Conservation (phyloP, 2,797 vertebrate genomes). For the Denticeps clupeoides region DNA sequence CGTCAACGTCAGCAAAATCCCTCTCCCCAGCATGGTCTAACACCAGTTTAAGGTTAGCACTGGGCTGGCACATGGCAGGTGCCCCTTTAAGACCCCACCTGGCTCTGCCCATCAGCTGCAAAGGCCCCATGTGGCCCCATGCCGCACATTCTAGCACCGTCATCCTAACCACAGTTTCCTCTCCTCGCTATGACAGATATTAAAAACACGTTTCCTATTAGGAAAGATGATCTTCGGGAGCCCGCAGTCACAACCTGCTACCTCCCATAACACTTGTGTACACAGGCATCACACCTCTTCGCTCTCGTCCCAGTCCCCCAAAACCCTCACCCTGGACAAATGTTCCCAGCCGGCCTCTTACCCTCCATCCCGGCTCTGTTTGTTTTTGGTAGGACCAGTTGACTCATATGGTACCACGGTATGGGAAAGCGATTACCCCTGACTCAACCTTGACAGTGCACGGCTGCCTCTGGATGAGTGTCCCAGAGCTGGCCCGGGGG, state of each 20-base stretch:
- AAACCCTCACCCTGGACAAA: not conserved
- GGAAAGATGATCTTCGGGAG: constrained; percentile 28
- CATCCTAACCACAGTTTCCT: constrained; percentile 37
- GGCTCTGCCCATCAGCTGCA: constrained; percentile 22
- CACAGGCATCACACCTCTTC: not conserved
- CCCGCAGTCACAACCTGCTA: constrained; percentile 19
- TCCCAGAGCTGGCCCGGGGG: constrained; percentile 12
- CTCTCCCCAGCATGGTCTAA: too few species aligned
- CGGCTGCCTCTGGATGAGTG: constrained; percentile 23
- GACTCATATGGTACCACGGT: constrained; percentile 14
- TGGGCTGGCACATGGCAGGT: constrained; percentile 32
- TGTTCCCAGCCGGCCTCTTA: constrained; percentile 1
- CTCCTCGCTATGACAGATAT: constrained; percentile 35
- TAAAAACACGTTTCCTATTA: constrained; percentile 32
- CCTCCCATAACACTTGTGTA: not conserved
- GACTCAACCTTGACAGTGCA: constrained; percentile 24
- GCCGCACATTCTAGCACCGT: constrained; percentile 30
- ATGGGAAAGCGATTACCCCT: constrained; percentile 24
- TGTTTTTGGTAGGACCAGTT: constrained; percentile 20
- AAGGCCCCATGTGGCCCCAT: constrained; percentile 22
- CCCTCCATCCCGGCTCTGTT: constrained; percentile 21
- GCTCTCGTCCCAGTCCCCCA: not conserved
- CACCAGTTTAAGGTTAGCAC: constrained; percentile 18
- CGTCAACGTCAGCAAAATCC: too few species aligned
- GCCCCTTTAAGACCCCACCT: constrained; percentile 24